Evolutionary conservation across 2,113 vertebrate species (phyloP).

Genomic region (Tichodroma muraria): DNA sequence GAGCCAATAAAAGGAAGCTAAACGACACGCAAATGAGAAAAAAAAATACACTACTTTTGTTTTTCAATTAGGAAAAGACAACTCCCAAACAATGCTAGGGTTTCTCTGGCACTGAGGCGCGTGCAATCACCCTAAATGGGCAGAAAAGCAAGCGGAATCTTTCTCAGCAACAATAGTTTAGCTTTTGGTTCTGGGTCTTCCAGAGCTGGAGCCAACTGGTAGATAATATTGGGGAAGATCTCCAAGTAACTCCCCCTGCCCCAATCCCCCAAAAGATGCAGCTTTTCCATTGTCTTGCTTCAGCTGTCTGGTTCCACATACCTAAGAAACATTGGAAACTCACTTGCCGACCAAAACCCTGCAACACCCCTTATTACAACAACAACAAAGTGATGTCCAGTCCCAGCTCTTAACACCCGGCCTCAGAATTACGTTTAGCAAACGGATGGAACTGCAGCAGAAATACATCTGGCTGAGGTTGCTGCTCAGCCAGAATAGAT

Average conservation of each 20-base stretch:
- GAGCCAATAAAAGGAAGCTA: slow-evolving; percentile 7
- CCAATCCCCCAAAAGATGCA: not conserved
- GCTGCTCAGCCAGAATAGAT: not conserved
- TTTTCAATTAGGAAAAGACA: slow-evolving; percentile 43
- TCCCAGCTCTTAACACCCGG: not conserved
- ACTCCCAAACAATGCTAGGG: not conserved
- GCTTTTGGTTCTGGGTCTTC: not conserved
- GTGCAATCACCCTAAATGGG: not conserved
- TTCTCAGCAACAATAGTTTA: not conserved
- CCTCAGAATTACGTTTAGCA: not conserved
- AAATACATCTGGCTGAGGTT: not conserved
- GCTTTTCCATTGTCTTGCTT: not conserved
- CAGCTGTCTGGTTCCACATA: not conserved
- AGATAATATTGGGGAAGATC: not conserved
- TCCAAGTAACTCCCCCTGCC: not conserved
- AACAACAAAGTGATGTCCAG: not conserved
- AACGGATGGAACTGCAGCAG: not conserved
- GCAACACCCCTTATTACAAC: not conserved
- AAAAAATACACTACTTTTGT: slow-evolving; percentile 18
- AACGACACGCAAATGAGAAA: not conserved
- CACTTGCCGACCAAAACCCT: not conserved
- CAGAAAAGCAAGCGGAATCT: not conserved
- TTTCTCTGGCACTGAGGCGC: not conserved
- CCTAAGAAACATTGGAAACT: not conserved
- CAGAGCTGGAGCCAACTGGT: not conserved